These are phyloP conservation scores for Falcunculus frontatus DNA, from an alignment of 2,113 vertebrate genomes.

Conservation along the genomic window DNA sequence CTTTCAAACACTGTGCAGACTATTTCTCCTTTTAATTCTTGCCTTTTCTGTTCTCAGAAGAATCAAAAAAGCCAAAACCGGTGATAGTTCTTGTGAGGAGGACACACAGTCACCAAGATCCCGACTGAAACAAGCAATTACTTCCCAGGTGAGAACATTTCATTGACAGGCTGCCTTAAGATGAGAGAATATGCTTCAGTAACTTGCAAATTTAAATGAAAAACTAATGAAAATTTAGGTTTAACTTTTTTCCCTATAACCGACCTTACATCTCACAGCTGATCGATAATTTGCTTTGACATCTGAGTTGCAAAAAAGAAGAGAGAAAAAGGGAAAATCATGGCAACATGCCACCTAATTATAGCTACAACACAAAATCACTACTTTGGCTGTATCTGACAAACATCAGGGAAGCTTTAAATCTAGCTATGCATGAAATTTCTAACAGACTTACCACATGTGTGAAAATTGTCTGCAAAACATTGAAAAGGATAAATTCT, in stretches of 20 bases:
- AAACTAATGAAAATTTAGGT: neutral
- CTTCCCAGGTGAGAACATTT: neutral
- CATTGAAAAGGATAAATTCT: conserved; percentile 26
- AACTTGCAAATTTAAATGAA: neutral
- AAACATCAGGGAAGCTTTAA: conserved; percentile 52
- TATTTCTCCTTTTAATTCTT: neutral
- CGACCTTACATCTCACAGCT: neutral
- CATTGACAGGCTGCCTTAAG: neutral
- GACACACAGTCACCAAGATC: neutral
- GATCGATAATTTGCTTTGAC: conserved; percentile 52
- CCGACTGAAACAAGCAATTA: neutral
- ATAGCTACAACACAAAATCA: conserved; percentile 42
- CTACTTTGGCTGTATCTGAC: conserved; percentile 1
- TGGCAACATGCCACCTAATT: conserved; percentile 54
- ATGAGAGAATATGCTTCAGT: neutral
- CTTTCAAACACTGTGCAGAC: neutral
- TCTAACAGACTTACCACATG: conserved; percentile 45
- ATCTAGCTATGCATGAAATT: conserved; percentile 50
- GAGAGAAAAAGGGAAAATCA: neutral
- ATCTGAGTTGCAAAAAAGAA: neutral
- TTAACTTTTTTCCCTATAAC: neutral
- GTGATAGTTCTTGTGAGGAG: neutral
- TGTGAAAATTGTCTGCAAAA: conserved; percentile 55
- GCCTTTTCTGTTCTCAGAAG: neutral
- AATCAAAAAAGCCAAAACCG: neutral